phyloP scores from a whole-genome alignment of 2,888 invertebrate species.

The Rhabditophanes sp. region DNA sequence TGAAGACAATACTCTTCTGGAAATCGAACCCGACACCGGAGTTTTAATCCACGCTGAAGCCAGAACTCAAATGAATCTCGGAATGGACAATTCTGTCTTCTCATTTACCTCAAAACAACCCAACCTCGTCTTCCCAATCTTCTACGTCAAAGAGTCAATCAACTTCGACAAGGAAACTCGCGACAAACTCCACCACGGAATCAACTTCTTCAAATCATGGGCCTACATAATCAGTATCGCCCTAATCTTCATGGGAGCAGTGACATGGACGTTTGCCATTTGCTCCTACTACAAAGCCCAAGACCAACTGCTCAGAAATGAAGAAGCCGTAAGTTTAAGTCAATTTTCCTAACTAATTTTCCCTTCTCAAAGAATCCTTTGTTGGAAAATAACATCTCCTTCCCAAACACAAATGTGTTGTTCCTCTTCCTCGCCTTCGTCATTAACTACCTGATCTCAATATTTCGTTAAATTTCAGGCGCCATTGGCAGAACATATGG shows the following conservation, averaged over 20 bases:
- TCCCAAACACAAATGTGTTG: too few species aligned
- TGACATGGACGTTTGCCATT: conserved; percentile 13
- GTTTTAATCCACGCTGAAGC: conserved; percentile 26
- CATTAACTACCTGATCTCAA: too few species aligned
- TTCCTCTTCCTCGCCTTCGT: too few species aligned
- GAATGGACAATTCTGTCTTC: conserved; percentile 9
- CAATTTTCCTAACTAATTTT: too few species aligned
- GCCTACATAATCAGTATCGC: conserved; percentile 11
- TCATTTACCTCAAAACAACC: conserved; percentile 17
- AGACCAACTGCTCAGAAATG: too few species aligned
- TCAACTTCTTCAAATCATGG: conserved; percentile 7
- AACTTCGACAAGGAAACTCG: conserved; percentile 26
- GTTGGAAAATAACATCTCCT: too few species aligned
- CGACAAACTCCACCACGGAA: conserved; percentile 15
- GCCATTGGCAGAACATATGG: too few species aligned
- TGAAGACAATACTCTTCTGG: conserved; percentile 27
- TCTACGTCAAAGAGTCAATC: conserved; percentile 41
- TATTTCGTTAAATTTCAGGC: too few species aligned
- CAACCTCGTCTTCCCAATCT: conserved; percentile 34
- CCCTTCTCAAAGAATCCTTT: too few species aligned
- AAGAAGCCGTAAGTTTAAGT: too few species aligned
- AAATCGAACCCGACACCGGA: conserved; percentile 33
- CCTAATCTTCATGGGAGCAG: conserved; percentile 11
- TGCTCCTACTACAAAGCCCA: too few species aligned
- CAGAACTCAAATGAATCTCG: conserved; percentile 19